Evolutionary conservation across 1,140 invertebrate species (phyloP).

Genomic region (Trialeurodes vaporariorum): DNA sequence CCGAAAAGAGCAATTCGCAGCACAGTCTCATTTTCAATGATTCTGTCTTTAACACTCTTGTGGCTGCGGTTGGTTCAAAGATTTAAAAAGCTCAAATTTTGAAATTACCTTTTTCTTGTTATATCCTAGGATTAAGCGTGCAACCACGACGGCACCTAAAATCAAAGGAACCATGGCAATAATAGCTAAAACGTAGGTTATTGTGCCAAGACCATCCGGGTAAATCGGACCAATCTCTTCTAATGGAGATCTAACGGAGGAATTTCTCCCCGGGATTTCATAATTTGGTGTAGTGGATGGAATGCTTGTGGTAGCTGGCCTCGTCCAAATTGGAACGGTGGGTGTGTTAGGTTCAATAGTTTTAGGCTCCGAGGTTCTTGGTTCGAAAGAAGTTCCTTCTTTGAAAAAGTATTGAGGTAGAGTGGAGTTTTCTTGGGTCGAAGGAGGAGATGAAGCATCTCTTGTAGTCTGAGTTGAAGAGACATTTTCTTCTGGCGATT

Average conservation of each 20-base stretch:
- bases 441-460: no score
- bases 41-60: no score
- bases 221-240: conserved; percentile 21
- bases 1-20: no score
- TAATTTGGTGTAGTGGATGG: no score
- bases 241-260: not conserved
- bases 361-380: not conserved
- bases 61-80: conserved; percentile 17
- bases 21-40: no score
- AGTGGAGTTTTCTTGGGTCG: not conserved
- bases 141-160: conserved; percentile 41
- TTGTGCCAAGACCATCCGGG: conserved; percentile 34
- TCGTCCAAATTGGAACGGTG: no score
- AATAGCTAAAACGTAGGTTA: conserved; percentile 44
- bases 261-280: not conserved
- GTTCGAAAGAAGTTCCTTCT: not conserved
- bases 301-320: no score
- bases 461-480: not conserved
- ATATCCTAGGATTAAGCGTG: conserved; percentile 40
- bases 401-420: not conserved
- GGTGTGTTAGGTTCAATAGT: not conserved
- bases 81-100: conserved; percentile 17
- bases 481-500: not conserved
- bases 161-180: conserved; percentile 45
- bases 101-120: conserved; percentile 44